Evolutionary conservation across 1,140 invertebrate species (phyloP).

Genomic region (Littorina saxatilis): DNA sequence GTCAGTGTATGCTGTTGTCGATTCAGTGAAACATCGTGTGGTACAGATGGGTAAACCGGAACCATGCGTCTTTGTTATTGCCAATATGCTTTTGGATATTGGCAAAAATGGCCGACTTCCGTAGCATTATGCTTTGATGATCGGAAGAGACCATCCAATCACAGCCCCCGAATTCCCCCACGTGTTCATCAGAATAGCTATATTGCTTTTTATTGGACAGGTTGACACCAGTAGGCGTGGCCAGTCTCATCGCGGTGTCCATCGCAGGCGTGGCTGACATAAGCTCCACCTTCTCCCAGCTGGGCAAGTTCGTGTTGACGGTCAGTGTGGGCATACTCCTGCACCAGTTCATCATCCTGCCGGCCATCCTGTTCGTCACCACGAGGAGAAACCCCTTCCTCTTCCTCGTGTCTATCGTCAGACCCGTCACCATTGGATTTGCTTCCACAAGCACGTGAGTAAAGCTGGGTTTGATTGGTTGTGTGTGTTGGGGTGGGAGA

Average conservation of each 20-base stretch:
- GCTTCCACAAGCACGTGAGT: constrained; percentile 87
- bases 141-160: too few species aligned
- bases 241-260: constrained; percentile 93
- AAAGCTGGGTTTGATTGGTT: background rate
- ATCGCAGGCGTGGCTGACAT: constrained; percentile 90
- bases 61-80: too few species aligned
- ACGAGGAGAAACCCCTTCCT: constrained; percentile 91
- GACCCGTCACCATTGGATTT: constrained; percentile 92
- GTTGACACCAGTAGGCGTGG: constrained; percentile 92
- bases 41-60: too few species aligned
- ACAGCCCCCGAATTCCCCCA: too few species aligned
- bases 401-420: constrained; percentile 89
- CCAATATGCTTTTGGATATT: too few species aligned
- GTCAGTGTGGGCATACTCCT: constrained; percentile 89
- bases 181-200: too few species aligned
- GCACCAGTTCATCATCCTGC: constrained; percentile 91
- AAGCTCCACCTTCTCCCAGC: constrained; percentile 86
- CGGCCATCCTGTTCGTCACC: constrained; percentile 88
- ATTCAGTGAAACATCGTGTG: too few species aligned
- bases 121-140: too few species aligned
- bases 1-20: too few species aligned
- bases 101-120: too few species aligned
- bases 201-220: constrained; percentile 71
- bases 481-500: background rate
- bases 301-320: constrained; percentile 91